Percentiles rank a stretch among this genome's conserved stretches.
These are phyloP conservation scores for Listronotus bonariensis DNA, from an alignment of 1,140 invertebrate genomes.

Conservation along the genomic window DNA sequence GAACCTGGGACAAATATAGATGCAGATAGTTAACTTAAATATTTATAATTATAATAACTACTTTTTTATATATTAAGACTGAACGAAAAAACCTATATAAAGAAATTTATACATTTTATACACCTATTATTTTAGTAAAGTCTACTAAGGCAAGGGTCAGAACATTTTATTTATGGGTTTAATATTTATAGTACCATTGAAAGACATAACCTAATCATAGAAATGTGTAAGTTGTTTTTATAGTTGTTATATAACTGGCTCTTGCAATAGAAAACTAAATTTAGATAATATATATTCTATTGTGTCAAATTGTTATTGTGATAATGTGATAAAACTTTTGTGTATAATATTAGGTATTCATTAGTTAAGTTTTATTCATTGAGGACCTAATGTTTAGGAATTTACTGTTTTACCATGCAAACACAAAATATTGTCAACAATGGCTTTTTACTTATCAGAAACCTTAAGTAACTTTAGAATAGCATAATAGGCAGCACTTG, in stretches of 20 bases:
- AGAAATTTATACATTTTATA: no score
- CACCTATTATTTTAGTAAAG: background rate
- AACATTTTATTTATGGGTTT: no score
- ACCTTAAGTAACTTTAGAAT: no score
- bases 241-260: no score
- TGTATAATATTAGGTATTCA: background rate
- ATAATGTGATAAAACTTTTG: conserved; percentile 33
- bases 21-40: conserved; percentile 22
- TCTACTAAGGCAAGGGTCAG: background rate
- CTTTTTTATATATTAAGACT: conserved; percentile 30
- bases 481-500: no score
- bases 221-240: no score
- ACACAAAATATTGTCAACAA: no score
- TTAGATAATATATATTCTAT: conserved; percentile 31
- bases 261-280: no score
- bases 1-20: conserved; percentile 20
- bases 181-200: no score
- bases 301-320: conserved; percentile 35
- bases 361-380: background rate
- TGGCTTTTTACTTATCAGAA: no score
- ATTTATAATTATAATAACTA: conserved; percentile 8
- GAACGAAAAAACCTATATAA: conserved; percentile 6
- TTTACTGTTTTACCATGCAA: background rate
- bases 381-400: no score
- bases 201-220: no score